Conservation (phyloP, 2,113 vertebrate species). For the Larimichthys crocea region DNA sequence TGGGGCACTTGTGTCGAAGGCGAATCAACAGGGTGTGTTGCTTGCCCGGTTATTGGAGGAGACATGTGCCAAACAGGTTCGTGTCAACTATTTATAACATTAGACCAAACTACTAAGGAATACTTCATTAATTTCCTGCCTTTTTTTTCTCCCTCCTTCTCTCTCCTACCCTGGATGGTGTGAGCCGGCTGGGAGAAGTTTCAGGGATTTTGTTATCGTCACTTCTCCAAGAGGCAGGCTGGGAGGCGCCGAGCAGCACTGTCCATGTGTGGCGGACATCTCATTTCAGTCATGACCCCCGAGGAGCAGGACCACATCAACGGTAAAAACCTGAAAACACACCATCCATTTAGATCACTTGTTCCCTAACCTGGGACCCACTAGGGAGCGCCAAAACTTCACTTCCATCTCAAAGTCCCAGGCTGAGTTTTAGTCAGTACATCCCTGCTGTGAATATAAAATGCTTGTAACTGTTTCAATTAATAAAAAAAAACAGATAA, state of each 20-base stretch:
- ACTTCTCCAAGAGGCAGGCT: conserved; percentile 89
- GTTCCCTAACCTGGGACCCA: too few species aligned
- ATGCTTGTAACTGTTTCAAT: too few species aligned
- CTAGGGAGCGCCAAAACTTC: too few species aligned
- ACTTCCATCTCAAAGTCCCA: too few species aligned
- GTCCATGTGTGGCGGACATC: conserved; percentile 87
- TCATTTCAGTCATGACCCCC: conserved; percentile 91
- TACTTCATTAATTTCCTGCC: not conserved
- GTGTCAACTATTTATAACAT: not conserved
- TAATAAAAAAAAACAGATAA: too few species aligned
- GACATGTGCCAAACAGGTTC: conserved; percentile 90
- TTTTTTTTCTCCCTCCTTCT: not conserved
- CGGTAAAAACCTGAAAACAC: conserved; percentile 75
- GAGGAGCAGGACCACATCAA: conserved; percentile 95
- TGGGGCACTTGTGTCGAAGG: conserved; percentile 93
- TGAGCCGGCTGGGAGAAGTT: conserved; percentile 91
- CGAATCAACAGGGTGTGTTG: conserved; percentile 85
- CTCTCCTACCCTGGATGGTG: conserved; percentile 86
- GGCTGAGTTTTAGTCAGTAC: too few species aligned
- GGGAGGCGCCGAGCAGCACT: conserved; percentile 95
- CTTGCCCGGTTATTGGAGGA: conserved; percentile 90
- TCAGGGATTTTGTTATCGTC: conserved; percentile 92
- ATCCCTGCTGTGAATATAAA: too few species aligned
- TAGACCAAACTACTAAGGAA: fast-evolving
- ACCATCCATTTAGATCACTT: too few species aligned